Base-by-base conservation (phyloP, 2,113 vertebrate species). In the Daboia siamensis region DNA sequence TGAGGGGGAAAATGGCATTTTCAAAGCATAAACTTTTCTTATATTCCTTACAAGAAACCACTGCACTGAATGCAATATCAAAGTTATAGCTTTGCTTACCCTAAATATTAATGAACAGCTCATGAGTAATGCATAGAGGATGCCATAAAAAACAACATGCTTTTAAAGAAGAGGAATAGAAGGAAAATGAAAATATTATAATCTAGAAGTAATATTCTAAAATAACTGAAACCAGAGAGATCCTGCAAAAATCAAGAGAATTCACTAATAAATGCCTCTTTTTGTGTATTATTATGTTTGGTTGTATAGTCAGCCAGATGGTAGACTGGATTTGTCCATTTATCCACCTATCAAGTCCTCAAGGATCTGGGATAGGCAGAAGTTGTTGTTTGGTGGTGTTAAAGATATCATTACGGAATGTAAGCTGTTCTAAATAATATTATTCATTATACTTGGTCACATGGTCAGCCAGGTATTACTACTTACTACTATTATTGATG, bases 231-330 rank as follows among this genome's bases (percentile, higher is more conserved):
- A 26, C 0, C 1, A 29, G 55, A 91, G 86, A 23, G 52, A 26
- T 90, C 91, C 59, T 91, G 26, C 29, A 80, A 29, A 91, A 26
- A 29, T 90, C 91, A 61, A 46, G 17, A 93, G 93, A 61, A 93
- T 20, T 84, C 86, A 24, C 23, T 90, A 29, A 64, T 3, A 86
- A 48, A 24, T 1, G 7, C 48, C 4, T 91, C 48, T 48, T 39
- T 0, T 0, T 90, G 33, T 57, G 12, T 59, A 20, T 87, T 44
- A 44, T 39, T 46, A 21, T 39, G 64, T 29, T 33, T 33, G 29
- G 13, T 69, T 69, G n/a, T 5, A 69, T n/a, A 69, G 6, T 69
- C 64, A 69, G 29, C 13, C 29, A 69, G 29, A 33, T 69, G 29
- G 15, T 6, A 69, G 64, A 33, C 12, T 69, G 64, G 64, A 12